Base-by-base conservation (phyloP, 2,113 vertebrate species). In the Bubalus kerabau region DNA sequence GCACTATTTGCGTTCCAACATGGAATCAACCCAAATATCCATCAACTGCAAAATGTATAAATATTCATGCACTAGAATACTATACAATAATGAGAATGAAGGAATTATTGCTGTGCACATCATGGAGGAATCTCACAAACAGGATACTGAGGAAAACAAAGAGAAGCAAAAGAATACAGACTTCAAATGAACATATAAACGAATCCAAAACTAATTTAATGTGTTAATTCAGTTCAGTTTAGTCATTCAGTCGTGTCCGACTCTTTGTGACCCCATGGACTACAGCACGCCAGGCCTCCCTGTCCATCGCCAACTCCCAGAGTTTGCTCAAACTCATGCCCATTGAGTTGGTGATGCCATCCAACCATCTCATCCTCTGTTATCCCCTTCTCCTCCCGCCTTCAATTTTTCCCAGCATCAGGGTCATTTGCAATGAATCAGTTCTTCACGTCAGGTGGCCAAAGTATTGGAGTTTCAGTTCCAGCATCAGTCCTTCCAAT, bases 151-250 rank as follows among this genome's bases (percentile, higher is more conserved):
- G 71, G 71, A 56, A 97, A 60, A 95, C n/a, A 52, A 92, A 9
- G 23, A 95, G 24, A 97, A 95, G 84, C 54, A 94, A 62, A 96
- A 83, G 46, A 87, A 56, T 6, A 84, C 19, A 85, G 88, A 94
- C 48, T 80, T 74, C 43, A 88, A 83, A 92, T 76, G 54, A 26
- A 84, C 30, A 84, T 40, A 57, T 60, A 93, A 67, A 67, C n/a
- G 71, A 97, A 88, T 14, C 10, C 54, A 52, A 91, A 96, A 59
- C 32, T 90, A 95, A 87, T 15, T 43, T 32, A 67, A 60, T 40
- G 28, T 83, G 32, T 83, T 83, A 67, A 17, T 67, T 36, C n/a
- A 67, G 32, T 67, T 67, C 64, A 67, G 60, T 67, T 67, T n/a
- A 67, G 17, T 67, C 32, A 67, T 36, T 67, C 64, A 67, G n/a